A percentile compares a stretch with the other conserved stretches of the same genome.
phyloP scores from a whole-genome alignment of 2,113 vertebrate species.

The Aphyosemion australe region DNA sequence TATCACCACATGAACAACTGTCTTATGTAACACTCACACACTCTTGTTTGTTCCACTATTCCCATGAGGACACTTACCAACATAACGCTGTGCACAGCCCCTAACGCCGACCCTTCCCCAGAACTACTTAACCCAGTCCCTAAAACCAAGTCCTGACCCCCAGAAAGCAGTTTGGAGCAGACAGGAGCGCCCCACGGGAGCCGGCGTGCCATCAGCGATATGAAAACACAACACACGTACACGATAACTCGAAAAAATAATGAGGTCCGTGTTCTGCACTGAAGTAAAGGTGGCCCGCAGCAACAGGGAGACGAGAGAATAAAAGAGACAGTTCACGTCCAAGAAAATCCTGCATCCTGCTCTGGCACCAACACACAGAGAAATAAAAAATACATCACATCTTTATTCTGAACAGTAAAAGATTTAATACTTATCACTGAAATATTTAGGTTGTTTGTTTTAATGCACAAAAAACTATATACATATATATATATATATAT shows the following conservation, averaged over 20 bases:
- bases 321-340: conserved; percentile 21
- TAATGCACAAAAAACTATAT: no score
- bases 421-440: not conserved
- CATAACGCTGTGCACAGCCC: not conserved
- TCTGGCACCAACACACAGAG: not conserved
- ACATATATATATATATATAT: no score
- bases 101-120: not conserved
- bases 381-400: no score
- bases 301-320: conserved; percentile 28
- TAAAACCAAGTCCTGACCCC: not conserved
- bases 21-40: conserved; percentile 71
- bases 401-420: no score
- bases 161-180: not conserved
- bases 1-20: conserved; percentile 75
- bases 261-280: conserved; percentile 39
- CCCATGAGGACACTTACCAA: conserved; percentile 17
- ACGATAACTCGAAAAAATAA: conserved; percentile 49
- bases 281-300: conserved; percentile 49
- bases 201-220: not conserved
- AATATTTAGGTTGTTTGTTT: not conserved
- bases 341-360: not conserved
- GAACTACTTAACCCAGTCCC: conserved; percentile 5
- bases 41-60: conserved; percentile 17
- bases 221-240: conserved; percentile 7
- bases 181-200: not conserved